Evolutionary conservation across 2,888 invertebrate species (phyloP), one percentile per base, ranked within the genome.

Genomic region (Eurytoma californica): DNA sequence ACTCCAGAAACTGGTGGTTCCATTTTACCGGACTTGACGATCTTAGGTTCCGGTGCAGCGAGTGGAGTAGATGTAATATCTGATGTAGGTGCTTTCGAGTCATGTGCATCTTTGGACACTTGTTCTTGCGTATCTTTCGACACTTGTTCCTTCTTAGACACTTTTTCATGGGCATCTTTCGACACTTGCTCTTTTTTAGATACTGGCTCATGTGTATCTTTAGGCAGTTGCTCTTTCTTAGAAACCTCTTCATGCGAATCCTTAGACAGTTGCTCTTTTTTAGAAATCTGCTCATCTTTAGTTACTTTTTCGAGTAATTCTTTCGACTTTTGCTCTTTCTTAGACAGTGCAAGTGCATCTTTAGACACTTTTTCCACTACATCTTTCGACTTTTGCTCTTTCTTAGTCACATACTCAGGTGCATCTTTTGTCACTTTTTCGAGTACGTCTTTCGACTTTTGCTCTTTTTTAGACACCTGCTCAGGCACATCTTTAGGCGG

Each of bases 1-100:
- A 78, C 70, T 39, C 80, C 80, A 14, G 57, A 12, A 12, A 24
- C 13, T 1, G 57, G 7, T 3, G 49, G 13, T 1, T 80, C 75
- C 14, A 57, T 12, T 51, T 60, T 75, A 0, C n/a, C 9, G 0
- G 13, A 28, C 57, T 70, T 70, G 18, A 0, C 28, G 1, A 28
- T 20, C 13, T 78, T 78, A 5, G 53, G 14, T 28, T 73, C 78
- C 14, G 51, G 2, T 3, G 57, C 7, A 12, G 9, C 12, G 16
- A 13, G 5, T 20, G n/a, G 7, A n/a, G 51, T 14, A 0, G 14
- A 20, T 39, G 39, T 39, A 39, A 39, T 9, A 3, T 63, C 68
- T 30, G 13, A 2, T 13, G 9, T 3, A 2, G 16, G 12, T n/a
- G 30, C 18, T 72, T 77, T 60, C 13, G 28, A n/a, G 16, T 58